Evolutionary conservation across 2,113 vertebrate genomes (phyloP), one percentile per base, ranked within the genome.

Genomic region (Nicator chloris): DNA sequence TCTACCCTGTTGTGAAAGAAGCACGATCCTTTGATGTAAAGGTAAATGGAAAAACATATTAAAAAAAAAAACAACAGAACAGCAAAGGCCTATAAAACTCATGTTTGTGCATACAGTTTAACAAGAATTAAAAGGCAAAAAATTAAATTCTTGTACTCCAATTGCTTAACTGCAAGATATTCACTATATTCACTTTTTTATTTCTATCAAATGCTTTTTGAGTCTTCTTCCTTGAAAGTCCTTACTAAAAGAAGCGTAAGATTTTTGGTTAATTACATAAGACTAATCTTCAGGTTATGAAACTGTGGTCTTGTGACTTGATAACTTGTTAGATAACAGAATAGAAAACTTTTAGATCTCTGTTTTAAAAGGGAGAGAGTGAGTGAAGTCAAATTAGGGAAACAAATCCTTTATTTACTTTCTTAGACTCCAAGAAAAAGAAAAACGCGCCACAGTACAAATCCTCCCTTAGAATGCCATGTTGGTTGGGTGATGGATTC

Each of bases 401-500:
- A 95, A 87, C 86, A 97, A 95, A 96, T 94, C 72, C 86, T 95
- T 91, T 15, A 26, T 96, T 95, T 91, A 35, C 94, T 86, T 88
- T 79, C 68, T 82, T 96, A 99, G 99, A 98, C 97, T 66, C 98
- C 98, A 77, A 98, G 99, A 92, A 99, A 99, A 96, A 99, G 98
- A 96, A 99, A 99, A 98, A 99, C 99, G 5, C 98, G 99, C 30
- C 99, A 99, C 96, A 99, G 99, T 93, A 98, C 98, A 20, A 99
- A 99, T 96, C 99, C 99, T 37, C 99, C 99, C 13, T 96, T 98
- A 82, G 99, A 99, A 96, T 98, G 98, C 64, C 99, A 99, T 44
- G 98, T 99, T 86, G 99, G 99, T 93, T 99, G 99, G 99, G 99
- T 99, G 93, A 99, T 99, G 99, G 99, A 99, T 97, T 99, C 99